Evolutionary conservation across 2,797 vertebrate genomes (phyloP).

Genomic region (Coregonus ussuriensis): DNA sequence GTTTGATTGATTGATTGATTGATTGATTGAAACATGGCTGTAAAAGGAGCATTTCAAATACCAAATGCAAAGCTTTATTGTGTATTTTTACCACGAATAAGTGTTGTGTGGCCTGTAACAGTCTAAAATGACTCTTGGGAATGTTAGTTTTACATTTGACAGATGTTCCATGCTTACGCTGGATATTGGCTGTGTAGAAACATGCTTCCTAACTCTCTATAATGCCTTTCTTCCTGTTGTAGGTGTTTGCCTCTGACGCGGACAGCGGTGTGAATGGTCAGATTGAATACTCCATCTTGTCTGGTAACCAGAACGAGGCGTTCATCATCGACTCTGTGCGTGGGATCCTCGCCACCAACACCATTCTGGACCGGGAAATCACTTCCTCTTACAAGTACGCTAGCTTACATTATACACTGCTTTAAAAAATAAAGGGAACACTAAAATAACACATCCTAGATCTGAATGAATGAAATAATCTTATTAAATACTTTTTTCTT

Average conservation of each 20-base stretch:
- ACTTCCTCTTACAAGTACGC: constrained; percentile 85
- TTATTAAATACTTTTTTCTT: no score
- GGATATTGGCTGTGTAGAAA: background rate
- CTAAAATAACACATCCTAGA: no score
- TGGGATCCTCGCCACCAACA: constrained; percentile 82
- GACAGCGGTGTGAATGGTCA: constrained; percentile 85
- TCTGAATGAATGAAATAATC: no score
- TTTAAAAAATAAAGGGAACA: no score
- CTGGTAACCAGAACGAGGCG: constrained; percentile 81
- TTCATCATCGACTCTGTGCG: constrained; percentile 82
- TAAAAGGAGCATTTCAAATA: no score
- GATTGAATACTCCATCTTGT: constrained; percentile 83
- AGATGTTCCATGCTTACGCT: background rate
- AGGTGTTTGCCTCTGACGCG: constrained; percentile 87
- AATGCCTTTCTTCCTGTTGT: constrained; percentile 10
- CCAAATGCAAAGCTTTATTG: background rate
- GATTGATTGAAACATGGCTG: no score
- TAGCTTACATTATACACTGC: background rate
- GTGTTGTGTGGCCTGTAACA: background rate
- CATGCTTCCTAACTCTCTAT: background rate
- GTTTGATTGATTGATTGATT: no score
- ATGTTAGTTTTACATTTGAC: background rate
- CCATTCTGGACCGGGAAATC: constrained; percentile 82
- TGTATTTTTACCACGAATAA: background rate
- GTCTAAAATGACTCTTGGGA: background rate